Evolutionary conservation across 2,888 invertebrate genomes (phyloP).

Genomic region (Drosophila pegasa): DNA sequence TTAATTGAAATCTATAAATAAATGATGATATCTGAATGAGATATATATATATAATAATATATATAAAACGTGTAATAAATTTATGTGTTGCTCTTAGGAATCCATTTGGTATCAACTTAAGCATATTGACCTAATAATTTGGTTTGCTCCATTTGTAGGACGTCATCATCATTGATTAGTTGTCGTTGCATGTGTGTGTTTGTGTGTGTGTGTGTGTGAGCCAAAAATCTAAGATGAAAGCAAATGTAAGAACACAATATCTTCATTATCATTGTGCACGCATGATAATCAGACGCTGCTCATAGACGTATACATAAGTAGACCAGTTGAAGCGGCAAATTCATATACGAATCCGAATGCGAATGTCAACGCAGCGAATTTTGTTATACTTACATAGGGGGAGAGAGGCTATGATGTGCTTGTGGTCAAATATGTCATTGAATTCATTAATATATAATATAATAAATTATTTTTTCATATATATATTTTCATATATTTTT

Average conservation of each 20-base stretch:
- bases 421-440: not conserved
- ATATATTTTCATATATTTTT: not conserved
- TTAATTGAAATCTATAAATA: not conserved
- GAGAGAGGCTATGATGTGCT: not conserved
- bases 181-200: not conserved
- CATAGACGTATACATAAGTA: conserved; percentile 17
- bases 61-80: not conserved
- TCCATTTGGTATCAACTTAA: conserved; percentile 27
- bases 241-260: conserved; percentile 32
- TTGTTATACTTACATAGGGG: conserved; percentile 8
- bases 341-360: conserved; percentile 24
- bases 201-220: not conserved
- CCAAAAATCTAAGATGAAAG: conserved; percentile 49
- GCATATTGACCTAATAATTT: conserved; percentile 22
- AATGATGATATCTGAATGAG: not conserved
- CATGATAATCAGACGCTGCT: conserved; percentile 48
- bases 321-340: conserved; percentile 48
- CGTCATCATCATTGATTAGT: conserved; percentile 32
- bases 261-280: conserved; percentile 48
- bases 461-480: not conserved
- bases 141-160: conserved; percentile 4
- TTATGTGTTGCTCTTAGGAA: conserved; percentile 9
- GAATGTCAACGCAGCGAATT: conserved; percentile 61
- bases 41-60: not conserved
- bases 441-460: not conserved